phyloP scores from a whole-genome alignment of 2,888 invertebrate species.

The Metalampra italica region DNA sequence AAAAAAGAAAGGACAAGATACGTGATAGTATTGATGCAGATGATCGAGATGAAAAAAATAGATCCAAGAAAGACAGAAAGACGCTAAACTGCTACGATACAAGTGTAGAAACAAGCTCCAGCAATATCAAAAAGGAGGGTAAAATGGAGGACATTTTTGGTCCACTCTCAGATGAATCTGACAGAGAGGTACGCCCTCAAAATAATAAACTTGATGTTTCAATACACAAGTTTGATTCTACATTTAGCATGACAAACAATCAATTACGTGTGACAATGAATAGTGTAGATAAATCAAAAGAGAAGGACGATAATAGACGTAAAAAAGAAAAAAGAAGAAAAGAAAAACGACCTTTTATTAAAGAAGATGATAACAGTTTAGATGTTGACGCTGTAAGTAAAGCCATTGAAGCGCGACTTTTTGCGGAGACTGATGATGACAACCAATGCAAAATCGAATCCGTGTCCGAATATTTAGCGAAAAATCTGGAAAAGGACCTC shows the following conservation, averaged over 20 bases:
- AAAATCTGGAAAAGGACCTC: slow-evolving; percentile 72
- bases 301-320: slow-evolving; percentile 77
- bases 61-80: slow-evolving; percentile 79
- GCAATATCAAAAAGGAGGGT: slow-evolving; percentile 81
- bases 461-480: slow-evolving; percentile 31
- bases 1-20: slow-evolving; percentile 79
- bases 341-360: slow-evolving; percentile 77
- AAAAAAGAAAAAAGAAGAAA: slow-evolving; percentile 81
- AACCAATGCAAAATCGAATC: slow-evolving; percentile 49
- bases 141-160: slow-evolving; percentile 95
- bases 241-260: slow-evolving; percentile 25
- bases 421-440: slow-evolving; percentile 81
- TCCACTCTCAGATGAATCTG: slow-evolving; percentile 87
- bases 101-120: slow-evolving; percentile 39
- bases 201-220: slow-evolving; percentile 43
- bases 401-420: slow-evolving; percentile 88
- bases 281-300: slow-evolving; percentile 50
- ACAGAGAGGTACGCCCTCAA: slow-evolving; percentile 42
- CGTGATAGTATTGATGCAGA: slow-evolving; percentile 72
- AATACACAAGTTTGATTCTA: slow-evolving; percentile 34
- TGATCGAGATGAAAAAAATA: slow-evolving; percentile 76
- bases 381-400: slow-evolving; percentile 90
- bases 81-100: slow-evolving; percentile 42
- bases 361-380: slow-evolving; percentile 87
- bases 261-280: slow-evolving; percentile 21